Evolutionary conservation across 1,140 invertebrate species (phyloP).

Genomic region (Drosophila arizonae): DNA sequence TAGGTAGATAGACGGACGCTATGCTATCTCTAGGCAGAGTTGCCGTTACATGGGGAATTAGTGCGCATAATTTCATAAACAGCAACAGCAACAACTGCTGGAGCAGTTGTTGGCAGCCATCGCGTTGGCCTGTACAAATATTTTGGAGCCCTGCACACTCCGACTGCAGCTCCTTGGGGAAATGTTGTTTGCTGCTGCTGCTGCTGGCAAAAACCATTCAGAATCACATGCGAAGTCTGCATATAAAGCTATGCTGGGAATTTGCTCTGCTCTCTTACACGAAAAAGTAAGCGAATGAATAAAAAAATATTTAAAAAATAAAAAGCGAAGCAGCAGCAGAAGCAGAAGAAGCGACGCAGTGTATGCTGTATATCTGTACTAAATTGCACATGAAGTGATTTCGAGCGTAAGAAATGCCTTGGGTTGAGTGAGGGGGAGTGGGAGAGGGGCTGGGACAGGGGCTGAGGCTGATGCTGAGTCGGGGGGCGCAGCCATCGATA

Average conservation of each 20-base stretch:
- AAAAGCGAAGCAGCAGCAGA: slow-evolving; percentile 19
- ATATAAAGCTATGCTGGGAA: slow-evolving; percentile 74
- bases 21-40: slow-evolving; percentile 46
- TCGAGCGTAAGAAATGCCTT: slow-evolving; percentile 74
- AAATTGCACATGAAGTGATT: slow-evolving; percentile 80
- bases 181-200: slow-evolving; percentile 35
- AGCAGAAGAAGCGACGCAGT: slow-evolving; percentile 19
- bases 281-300: slow-evolving; percentile 34
- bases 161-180: slow-evolving; percentile 25
- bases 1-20: slow-evolving; percentile 21
- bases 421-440: slow-evolving; percentile 1
- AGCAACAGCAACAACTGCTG: slow-evolving; percentile 28
- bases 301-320: slow-evolving; percentile 11
- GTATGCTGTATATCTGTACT: slow-evolving; percentile 61
- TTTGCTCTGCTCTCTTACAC: slow-evolving; percentile 48
- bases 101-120: slow-evolving; percentile 55
- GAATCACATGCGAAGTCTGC: slow-evolving; percentile 49
- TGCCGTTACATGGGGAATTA: slow-evolving; percentile 75
- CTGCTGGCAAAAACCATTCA: slow-evolving; percentile 44
- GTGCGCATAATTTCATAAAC: slow-evolving; percentile 78
- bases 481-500: slow-evolving; percentile 56
- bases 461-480: neutral
- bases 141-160: slow-evolving; percentile 46
- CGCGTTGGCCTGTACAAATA: slow-evolving; percentile 73
- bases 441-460: neutral